phyloP scores from a whole-genome alignment of 2,888 invertebrate genomes.

The Eupithecia subumbrata region DNA sequence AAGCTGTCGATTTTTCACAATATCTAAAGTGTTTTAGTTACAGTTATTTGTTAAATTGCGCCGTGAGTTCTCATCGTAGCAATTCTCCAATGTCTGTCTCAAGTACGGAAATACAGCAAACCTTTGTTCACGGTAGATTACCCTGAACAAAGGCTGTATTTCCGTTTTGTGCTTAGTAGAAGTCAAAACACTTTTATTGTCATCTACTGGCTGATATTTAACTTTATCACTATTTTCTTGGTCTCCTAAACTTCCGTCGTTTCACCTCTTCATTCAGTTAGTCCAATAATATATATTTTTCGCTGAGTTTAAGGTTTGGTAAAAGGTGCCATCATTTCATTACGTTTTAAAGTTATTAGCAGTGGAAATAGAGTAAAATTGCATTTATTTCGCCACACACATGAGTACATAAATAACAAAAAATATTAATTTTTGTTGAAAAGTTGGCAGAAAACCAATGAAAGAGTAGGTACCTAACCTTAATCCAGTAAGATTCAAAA shows the following conservation, averaged over 20 bases:
- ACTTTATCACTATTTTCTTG: slow-evolving; percentile 77
- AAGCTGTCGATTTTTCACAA: slow-evolving; percentile 79
- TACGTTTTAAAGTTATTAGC: slow-evolving; percentile 87
- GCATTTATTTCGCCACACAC: no score
- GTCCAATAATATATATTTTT: no score
- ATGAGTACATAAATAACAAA: no score
- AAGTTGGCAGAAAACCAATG: background rate
- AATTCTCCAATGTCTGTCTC: no score
- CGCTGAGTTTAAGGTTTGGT: no score
- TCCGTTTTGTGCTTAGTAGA: no score
- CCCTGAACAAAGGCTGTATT: no score
- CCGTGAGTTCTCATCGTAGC: no score
- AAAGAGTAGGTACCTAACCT: background rate
- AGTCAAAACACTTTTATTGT: slow-evolving; percentile 42
- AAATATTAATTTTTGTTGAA: background rate
- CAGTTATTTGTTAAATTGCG: slow-evolving; percentile 48
- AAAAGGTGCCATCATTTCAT: slow-evolving; percentile 69
- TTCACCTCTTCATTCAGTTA: slow-evolving; percentile 84
- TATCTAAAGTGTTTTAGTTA: slow-evolving; percentile 57
- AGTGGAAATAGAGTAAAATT: slow-evolving; percentile 76
- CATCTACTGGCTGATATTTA: slow-evolving; percentile 75
- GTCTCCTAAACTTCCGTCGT: slow-evolving; percentile 85
- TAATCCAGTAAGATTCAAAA: background rate
- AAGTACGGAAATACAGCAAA: no score
- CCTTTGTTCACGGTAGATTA: no score